Base-by-base conservation (phyloP, 2,113 vertebrate species). In the Gopherus flavomarginatus region DNA sequence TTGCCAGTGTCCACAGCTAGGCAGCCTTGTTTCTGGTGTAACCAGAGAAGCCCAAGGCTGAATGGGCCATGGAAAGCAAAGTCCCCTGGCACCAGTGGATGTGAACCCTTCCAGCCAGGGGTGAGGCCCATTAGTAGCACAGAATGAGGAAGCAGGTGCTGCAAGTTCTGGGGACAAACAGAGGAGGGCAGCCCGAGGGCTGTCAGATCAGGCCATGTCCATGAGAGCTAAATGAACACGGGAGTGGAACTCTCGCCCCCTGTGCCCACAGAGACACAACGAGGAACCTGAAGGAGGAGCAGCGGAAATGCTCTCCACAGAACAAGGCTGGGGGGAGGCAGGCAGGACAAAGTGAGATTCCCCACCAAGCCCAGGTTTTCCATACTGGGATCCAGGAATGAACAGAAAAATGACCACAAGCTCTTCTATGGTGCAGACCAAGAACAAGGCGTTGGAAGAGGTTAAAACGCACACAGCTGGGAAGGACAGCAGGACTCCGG, bases 31-130 rank as follows among this genome's bases (percentile, higher is more conserved):
- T 86, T 56, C 50, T 6, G 57, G 35, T 44, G 50, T 3, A 35
- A 8, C 35, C 0, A 6, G 1, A 62, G 14, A 52, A 21, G 7
- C 0, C 12, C 7, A 85, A 13, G 59, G 53, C 24, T 4, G 31
- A 75, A 47, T 0, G n/a, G 72, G 52, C 57, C 59, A 2, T 1
- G 31, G 50, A 49, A 69, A 27, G 54, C 0, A 29, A 86, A 5
- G n/a, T 47, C 13, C 19, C 8, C 35, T 21, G 8, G 8, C 65
- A 9, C 7, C 29, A 7, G 65, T 47, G 11, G 6, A 35, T 2
- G 50, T 0, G 56, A 17, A 16, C 1, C 21, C 29, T 42, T 6
- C 57, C 8, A 72, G 56, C 56, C 53, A 52, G 21, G 22, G 27
- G 10, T 65, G 12, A 69, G 59, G 75, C 24, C 35, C 22, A 22